These are phyloP conservation scores for Anolis carolinensis DNA, from an alignment of 2,113 vertebrate genomes.

Conservation along the genomic window DNA sequence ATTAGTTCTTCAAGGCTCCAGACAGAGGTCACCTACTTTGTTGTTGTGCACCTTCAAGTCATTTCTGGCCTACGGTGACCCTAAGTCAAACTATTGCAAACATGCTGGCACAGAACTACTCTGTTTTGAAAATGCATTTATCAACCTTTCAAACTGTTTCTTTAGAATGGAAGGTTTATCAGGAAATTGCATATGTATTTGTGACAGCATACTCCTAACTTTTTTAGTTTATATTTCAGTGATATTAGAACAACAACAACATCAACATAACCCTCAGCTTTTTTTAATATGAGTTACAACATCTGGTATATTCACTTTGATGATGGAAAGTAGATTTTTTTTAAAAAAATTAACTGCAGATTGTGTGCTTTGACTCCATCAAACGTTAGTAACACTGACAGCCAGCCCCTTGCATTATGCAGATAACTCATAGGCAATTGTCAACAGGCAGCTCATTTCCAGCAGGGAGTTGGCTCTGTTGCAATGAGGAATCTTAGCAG, in stretches of 20 bases:
- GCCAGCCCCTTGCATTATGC: constrained; percentile 3
- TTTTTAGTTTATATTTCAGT: neutral
- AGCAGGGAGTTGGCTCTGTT: constrained; percentile 36
- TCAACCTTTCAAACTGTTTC: neutral
- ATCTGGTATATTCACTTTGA: neutral
- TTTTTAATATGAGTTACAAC: neutral
- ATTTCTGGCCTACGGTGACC: no score
- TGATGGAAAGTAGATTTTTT: neutral
- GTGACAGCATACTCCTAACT: neutral
- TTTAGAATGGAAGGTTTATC: neutral
- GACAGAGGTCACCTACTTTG: neutral
- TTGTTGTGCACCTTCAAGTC: no score
- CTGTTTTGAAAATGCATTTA: neutral
- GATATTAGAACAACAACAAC: neutral
- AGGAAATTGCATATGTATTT: neutral
- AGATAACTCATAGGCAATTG: constrained; percentile 48
- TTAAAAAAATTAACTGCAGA: neutral
- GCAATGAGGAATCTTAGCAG: constrained; percentile 50
- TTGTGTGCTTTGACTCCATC: neutral
- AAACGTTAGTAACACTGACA: constrained; percentile 32
- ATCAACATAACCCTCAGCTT: neutral
- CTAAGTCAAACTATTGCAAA: no score
- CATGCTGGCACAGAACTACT: neutral
- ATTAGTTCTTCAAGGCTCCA: neutral
- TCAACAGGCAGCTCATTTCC: constrained; percentile 47